phyloP scores from a whole-genome alignment of 2,888 invertebrate species.

The Eupithecia pulchellata region DNA sequence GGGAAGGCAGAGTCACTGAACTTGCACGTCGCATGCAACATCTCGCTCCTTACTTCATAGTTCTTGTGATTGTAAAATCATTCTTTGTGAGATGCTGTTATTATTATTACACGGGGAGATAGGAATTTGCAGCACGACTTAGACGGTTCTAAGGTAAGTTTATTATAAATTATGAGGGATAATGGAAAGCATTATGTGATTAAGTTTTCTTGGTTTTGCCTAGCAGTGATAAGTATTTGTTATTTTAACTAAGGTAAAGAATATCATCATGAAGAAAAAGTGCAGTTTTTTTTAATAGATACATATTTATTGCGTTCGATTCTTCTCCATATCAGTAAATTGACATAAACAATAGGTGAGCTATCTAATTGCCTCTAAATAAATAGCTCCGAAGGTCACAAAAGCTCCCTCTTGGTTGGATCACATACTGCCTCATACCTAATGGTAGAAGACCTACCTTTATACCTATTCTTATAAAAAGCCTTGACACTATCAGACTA shows the following conservation, averaged over 20 bases:
- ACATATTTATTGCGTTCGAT: background rate
- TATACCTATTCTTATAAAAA: conserved; percentile 5
- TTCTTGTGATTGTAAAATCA: conserved; percentile 79
- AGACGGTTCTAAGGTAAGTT: conserved; percentile 42
- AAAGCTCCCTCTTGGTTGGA: background rate
- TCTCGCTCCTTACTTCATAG: conserved; percentile 77
- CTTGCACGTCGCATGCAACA: conserved; percentile 77
- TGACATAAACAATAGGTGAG: background rate
- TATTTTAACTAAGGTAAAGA: conserved; percentile 1
- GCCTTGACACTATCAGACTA: conserved; percentile 5
- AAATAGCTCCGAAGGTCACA: background rate
- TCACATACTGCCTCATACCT: background rate
- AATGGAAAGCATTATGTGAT: conserved; percentile 28
- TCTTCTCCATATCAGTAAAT: background rate
- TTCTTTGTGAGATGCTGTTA: conserved; percentile 63
- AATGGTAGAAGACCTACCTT: background rate
- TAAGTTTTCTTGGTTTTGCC: conserved; percentile 24
- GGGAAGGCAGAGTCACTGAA: conserved; percentile 82
- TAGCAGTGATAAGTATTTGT: conserved; percentile 10
- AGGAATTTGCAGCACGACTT: conserved; percentile 49
- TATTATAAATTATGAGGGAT: conserved; percentile 27
- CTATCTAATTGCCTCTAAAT: background rate
- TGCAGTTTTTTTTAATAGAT: background rate
- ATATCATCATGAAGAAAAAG: background rate
- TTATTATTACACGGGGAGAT: conserved; percentile 52